Conservation (phyloP, 2,888 invertebrate species). For the Drosophila incognita region DNA sequence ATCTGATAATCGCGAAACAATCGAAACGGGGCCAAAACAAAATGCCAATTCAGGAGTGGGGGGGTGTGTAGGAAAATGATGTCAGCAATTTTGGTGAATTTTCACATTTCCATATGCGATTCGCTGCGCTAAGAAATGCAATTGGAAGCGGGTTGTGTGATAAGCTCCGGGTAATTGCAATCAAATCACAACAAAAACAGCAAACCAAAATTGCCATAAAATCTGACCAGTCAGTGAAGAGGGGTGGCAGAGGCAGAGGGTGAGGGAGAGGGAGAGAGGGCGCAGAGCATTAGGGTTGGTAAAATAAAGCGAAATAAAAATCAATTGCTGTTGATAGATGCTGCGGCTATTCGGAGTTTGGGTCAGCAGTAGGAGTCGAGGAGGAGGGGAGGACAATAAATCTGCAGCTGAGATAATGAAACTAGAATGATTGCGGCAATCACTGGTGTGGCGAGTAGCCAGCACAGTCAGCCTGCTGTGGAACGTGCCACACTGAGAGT, state of each 20-base stretch:
- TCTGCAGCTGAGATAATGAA: conserved; percentile 82
- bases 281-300: not conserved
- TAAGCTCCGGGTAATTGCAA: conserved; percentile 60
- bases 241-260: not conserved
- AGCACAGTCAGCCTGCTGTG: conserved; percentile 9
- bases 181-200: conserved; percentile 35
- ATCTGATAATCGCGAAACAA: conserved; percentile 80
- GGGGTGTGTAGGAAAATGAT: conserved; percentile 23
- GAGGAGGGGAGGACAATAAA: conserved; percentile 58
- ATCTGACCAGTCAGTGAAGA: conserved; percentile 41
- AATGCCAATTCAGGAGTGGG: conserved; percentile 24
- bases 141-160: conserved; percentile 47
- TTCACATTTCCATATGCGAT: conserved; percentile 72
- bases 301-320: conserved; percentile 63
- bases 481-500: conserved; percentile 15
- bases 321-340: conserved; percentile 70
- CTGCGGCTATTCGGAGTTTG: conserved; percentile 38
- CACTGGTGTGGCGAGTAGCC: conserved; percentile 79
- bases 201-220: conserved; percentile 38
- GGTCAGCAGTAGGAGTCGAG: conserved; percentile 9
- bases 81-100: conserved; percentile 49
- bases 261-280: not conserved
- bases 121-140: conserved; percentile 40
- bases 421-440: conserved; percentile 84
- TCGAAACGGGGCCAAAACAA: conserved; percentile 56